Evolutionary conservation across 92 coral and sea anemone genomes (phyloP), one percentile per base, ranked within the genome.

Genomic region (Muricea muricata): DNA sequence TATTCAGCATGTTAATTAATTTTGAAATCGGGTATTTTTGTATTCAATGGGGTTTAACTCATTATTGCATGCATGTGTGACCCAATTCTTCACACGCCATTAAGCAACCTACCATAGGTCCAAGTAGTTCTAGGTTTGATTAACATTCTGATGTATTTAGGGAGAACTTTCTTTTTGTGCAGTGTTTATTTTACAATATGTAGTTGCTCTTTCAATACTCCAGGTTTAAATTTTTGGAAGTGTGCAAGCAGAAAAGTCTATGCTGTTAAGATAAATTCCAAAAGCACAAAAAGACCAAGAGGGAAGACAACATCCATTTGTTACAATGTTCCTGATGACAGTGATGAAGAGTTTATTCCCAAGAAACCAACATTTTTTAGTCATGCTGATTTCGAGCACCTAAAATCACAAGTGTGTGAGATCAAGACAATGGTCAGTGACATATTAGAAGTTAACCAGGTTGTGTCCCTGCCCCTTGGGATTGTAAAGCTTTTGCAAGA

Each of bases 231-330:
- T 37, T 86, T 90, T 82, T 90, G 91, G 88, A 90, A 90, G 65
- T 90, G 91, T 75, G 88, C 88, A 72, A 86, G 93, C 81, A 75
- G 93, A 87, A 90, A 78, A 66, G 65, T 86, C 34, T 87, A 90
- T 83, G 91, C 93, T 57, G 82, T 63, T n/a, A 78, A 83, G 65
- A 75, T 23, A 61, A 81, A 78, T n/a, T 77, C 68, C n/a, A 30
- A 77, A 45, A 79, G 34, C 25, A 45, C 84, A 48, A 85, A 86
- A 65, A 52, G 87, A 79, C 67, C 82, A 56, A 86, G 76, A 67
- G 89, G 80, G 41, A 90, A 81, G 75, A 77, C 65, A 65, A 55
- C 56, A 60, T 72, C 34, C 34, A 40, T 50, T 77, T 70, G 37
- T 86, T 80, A 81, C 21, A 61, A 78, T 57, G 82, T 87, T n/a